Base-by-base conservation (phyloP, 2,113 vertebrate genomes). In the Bubo scandiacus region DNA sequence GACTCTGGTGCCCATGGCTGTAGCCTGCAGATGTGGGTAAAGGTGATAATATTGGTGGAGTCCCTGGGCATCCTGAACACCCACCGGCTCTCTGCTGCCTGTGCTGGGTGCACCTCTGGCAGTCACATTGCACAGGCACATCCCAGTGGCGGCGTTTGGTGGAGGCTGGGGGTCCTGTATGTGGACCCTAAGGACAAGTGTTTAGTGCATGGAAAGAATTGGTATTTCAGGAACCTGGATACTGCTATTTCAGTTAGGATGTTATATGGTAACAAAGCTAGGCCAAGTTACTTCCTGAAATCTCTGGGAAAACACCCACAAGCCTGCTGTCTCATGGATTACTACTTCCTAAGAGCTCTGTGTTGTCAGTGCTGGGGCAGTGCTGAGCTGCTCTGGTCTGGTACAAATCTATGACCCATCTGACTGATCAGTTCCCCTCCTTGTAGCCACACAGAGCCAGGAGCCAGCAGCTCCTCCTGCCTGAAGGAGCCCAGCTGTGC, bases 401-500 rank as follows among this genome's bases (percentile, higher is more conserved):
- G 47, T 6, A 7, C 66, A 27, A n/a, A n/a, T 21, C 75, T 11
- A 1, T 2, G 71, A 75, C 47, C 65, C 12, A 3, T 6, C 30
- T 18, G 32, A 34, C 11, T 2, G 3, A 9, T 10, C 18, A 1
- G 6, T 12, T 68, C 49, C 34, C 27, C 11, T 26, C 17, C 67
- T 30, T 1, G 63, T 9, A 54, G 86, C 54, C 2, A 0, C 65
- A 1, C 27, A 2, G 40, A 4, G 54, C 52, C 32, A 9, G 58
- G 58, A 81, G 40, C 51, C n/a, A 36, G 63, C 1, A 1, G 54
- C 79, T 58, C 25, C 63, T 75, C 16, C 62, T 22, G 75, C 51
- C 62, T 34, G 54, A 26, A 2, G 2, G 5, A 1, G 23, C 72
- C 65, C 0, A 1, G 47, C 71, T 34, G 54, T 4, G 62, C 8